Percentiles rank a stretch among this genome's conserved stretches.
Conservation (phyloP, 2,797 vertebrate genomes). For the Numenius phaeopus region DNA sequence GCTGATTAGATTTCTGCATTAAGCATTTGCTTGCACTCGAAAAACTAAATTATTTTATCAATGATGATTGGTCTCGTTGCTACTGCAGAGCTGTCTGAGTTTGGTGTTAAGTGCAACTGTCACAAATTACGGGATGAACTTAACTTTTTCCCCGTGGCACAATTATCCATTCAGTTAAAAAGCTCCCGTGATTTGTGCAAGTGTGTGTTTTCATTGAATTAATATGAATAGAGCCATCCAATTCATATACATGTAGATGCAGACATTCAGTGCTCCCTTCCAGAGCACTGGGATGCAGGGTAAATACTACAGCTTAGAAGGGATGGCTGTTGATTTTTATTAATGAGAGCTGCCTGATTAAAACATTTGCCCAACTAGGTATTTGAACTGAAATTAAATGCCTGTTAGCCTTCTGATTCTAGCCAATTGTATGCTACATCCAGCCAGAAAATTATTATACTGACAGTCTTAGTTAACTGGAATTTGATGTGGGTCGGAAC, state of each 20-base stretch:
- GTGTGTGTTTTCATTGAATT: not conserved
- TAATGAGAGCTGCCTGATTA: not conserved
- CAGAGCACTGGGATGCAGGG: not conserved
- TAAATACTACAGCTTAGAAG: not conserved
- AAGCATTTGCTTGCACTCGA: conserved; percentile 1
- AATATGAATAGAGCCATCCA: not conserved
- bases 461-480: not conserved
- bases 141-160: not conserved
- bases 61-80: not conserved
- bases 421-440: not conserved
- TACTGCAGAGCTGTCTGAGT: not conserved
- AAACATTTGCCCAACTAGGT: not conserved
- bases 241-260: not conserved
- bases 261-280: not conserved
- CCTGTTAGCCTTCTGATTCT: not conserved
- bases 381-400: not conserved
- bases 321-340: not conserved
- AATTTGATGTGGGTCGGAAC: not conserved
- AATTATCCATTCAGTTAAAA: not conserved
- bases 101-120: not conserved
- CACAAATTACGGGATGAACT: not conserved
- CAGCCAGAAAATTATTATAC: not conserved
- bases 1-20: not conserved
- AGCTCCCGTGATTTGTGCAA: not conserved
- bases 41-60: not conserved